Evolutionary conservation across 2,888 invertebrate genomes (phyloP).

Genomic region (Caenorhabditis angaria): DNA sequence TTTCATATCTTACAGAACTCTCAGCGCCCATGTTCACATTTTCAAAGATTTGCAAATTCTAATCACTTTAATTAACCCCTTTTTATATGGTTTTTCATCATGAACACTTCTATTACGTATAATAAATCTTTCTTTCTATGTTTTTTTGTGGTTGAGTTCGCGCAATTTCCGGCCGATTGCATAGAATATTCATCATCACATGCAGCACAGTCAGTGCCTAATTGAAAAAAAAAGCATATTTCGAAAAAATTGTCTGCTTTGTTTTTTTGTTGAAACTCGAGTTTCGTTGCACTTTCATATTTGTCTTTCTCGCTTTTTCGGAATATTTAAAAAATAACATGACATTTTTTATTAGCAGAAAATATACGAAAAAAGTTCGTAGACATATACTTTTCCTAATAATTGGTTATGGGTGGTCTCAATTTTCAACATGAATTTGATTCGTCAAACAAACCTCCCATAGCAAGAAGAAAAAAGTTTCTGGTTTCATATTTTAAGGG

Average conservation of each 20-base stretch:
- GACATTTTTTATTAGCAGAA: too few relatives aligned
- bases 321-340: too few relatives aligned
- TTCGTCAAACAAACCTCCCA: too few relatives aligned
- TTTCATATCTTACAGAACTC: conserved; percentile 38
- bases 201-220: not conserved
- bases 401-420: not conserved
- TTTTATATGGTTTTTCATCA: conserved; percentile 66
- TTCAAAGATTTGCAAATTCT: conserved; percentile 71
- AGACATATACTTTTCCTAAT: not conserved
- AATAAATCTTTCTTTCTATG: conserved; percentile 1
- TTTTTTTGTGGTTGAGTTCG: not conserved
- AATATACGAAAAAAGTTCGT: not conserved
- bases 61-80: conserved; percentile 70
- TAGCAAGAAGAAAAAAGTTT: not conserved
- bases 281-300: not conserved
- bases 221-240: not conserved
- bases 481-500: not conserved
- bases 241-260: not conserved
- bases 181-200: conserved; percentile 1
- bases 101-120: not conserved
- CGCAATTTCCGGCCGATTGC: conserved; percentile 2
- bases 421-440: not conserved
- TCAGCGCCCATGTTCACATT: conserved; percentile 60
- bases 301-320: too few relatives aligned
- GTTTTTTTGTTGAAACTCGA: not conserved